phyloP scores from a whole-genome alignment of 2,888 invertebrate species.

The Didymodactylos carnosus region DNA sequence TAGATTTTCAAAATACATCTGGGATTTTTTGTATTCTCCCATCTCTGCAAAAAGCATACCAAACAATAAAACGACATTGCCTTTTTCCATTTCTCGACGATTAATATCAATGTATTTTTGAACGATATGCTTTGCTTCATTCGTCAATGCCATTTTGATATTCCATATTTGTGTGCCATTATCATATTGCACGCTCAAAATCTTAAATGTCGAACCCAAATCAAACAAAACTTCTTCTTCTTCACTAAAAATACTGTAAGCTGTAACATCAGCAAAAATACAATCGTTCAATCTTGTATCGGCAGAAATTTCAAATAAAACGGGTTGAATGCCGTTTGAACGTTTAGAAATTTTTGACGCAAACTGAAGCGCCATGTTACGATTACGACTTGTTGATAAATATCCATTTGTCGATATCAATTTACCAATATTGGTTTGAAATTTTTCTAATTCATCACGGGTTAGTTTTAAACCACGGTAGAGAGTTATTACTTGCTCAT shows the following conservation, averaged over 20 bases:
- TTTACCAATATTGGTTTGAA: background rate
- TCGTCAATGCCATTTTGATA: background rate
- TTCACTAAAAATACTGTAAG: background rate
- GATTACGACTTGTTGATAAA: background rate
- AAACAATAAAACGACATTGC: background rate
- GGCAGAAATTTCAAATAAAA: background rate
- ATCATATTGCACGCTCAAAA: background rate
- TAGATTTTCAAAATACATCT: background rate
- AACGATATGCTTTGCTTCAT: background rate
- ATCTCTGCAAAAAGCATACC: background rate
- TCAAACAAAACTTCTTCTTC: background rate
- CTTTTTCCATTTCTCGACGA: background rate
- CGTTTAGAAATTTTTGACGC: background rate
- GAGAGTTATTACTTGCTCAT: background rate
- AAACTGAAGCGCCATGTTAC: background rate
- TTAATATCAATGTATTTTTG: background rate
- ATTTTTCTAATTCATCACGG: background rate
- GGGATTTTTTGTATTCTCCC: background rate
- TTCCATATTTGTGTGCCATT: background rate
- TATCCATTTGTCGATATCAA: background rate
- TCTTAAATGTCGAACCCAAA: background rate
- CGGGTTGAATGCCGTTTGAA: background rate
- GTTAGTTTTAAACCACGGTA: background rate
- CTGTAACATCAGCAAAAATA: background rate
- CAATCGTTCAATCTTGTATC: background rate